Evolutionary conservation across 2,113 vertebrate species (phyloP).

Genomic region (Junco hyemalis): DNA sequence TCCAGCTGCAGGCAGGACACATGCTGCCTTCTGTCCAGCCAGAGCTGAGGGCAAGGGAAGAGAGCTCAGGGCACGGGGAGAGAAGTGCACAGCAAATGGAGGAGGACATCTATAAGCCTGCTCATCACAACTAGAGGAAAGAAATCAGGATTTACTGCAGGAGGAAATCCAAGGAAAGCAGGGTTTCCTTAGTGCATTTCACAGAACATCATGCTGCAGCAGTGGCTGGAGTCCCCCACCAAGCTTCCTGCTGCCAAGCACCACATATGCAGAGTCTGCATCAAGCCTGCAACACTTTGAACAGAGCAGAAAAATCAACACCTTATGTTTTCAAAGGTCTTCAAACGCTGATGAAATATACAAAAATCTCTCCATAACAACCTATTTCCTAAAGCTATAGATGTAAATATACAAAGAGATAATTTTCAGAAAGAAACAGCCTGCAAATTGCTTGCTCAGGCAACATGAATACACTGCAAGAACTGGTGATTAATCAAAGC

Average conservation of each 20-base stretch:
- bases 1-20: neutral
- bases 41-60: neutral
- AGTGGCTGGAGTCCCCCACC: neutral
- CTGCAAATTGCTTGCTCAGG: neutral
- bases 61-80: neutral
- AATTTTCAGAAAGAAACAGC: neutral
- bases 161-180: neutral
- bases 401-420: neutral
- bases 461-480: neutral
- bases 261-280: neutral
- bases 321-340: neutral
- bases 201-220: neutral
- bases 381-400: neutral
- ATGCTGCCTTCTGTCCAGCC: neutral
- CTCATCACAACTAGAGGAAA: neutral
- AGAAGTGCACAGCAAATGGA: neutral
- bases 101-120: neutral
- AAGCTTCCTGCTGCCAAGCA: neutral
- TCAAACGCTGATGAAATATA: neutral
- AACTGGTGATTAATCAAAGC: neutral
- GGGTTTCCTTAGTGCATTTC: neutral
- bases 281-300: neutral
- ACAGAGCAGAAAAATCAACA: neutral
- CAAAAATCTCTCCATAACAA: neutral
- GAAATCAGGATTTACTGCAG: neutral